A percentile compares a stretch with the other conserved stretches of the same genome.
These are phyloP conservation scores for Scaptomyza polygonia DNA, from an alignment of 2,888 invertebrate species.

Conservation along the genomic window DNA sequence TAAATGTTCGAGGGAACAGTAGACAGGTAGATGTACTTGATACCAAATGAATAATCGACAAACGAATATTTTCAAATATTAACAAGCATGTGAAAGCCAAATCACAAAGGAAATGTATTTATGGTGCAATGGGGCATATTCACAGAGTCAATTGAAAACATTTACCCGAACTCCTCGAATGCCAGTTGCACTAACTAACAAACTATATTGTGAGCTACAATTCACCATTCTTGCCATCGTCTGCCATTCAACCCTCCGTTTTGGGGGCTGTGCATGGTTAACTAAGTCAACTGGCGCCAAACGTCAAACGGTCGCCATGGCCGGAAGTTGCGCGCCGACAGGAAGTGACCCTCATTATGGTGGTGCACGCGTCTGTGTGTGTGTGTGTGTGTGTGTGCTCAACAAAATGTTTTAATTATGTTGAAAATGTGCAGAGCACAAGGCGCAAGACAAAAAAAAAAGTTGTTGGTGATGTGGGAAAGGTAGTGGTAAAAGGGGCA, in stretches of 20 bases:
- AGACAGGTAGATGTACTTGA: too few species aligned
- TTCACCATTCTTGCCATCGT: neutral
- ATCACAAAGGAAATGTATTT: conserved; percentile 12
- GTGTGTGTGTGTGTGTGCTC: conserved; percentile 26
- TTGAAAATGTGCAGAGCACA: conserved; percentile 63
- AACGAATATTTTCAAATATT: neutral
- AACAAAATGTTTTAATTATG: conserved; percentile 74
- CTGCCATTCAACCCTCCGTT: neutral
- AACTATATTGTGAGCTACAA: conserved; percentile 6
- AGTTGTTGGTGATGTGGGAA: neutral
- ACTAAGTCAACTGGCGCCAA: conserved; percentile 50
- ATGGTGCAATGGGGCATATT: conserved; percentile 17
- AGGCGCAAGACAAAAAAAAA: conserved; percentile 19
- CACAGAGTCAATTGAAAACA: conserved; percentile 7
- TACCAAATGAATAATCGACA: neutral
- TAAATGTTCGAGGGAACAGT: conserved; percentile 7
- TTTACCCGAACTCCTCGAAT: conserved; percentile 9
- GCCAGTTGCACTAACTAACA: conserved; percentile 26
- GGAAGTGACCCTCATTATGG: conserved; percentile 61
- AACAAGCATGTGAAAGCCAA: neutral
- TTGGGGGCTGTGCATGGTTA: conserved; percentile 27
- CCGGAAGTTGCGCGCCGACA: conserved; percentile 69
- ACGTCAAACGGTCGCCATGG: conserved; percentile 45
- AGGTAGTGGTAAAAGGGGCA: neutral
- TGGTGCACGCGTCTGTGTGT: conserved; percentile 5